Evolutionary conservation across 1,140 invertebrate genomes (phyloP).

Genomic region (Drosophila leontia): DNA sequence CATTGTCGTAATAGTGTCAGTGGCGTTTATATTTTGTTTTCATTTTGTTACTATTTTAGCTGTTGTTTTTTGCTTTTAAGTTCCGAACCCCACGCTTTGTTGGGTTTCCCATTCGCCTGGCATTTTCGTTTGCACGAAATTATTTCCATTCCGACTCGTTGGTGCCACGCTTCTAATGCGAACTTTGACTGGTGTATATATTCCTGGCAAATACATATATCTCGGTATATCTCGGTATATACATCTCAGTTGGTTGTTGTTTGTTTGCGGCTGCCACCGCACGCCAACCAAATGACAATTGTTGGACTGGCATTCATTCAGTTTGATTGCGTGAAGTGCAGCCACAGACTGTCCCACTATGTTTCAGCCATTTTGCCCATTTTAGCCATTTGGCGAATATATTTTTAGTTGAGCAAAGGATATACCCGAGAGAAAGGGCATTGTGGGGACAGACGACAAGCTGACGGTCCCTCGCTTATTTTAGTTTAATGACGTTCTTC

Average conservation of each 20-base stretch:
- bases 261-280: slow-evolving; percentile 36
- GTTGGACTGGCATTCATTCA: slow-evolving; percentile 59
- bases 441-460: not conserved
- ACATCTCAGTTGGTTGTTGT: slow-evolving; percentile 27
- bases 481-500: slow-evolving; percentile 69
- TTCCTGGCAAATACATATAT: slow-evolving; percentile 9
- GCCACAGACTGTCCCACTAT: slow-evolving; percentile 44
- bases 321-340: slow-evolving; percentile 71
- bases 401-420: slow-evolving; percentile 47
- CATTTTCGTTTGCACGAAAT: slow-evolving; percentile 40
- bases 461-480: slow-evolving; percentile 53
- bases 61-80: slow-evolving; percentile 23
- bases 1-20: slow-evolving; percentile 36
- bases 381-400: slow-evolving; percentile 57
- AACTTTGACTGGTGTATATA: slow-evolving; percentile 68
- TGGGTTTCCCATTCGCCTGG: slow-evolving; percentile 21
- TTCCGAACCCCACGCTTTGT: slow-evolving; percentile 19
- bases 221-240: slow-evolving; percentile 14
- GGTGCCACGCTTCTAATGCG: slow-evolving; percentile 50
- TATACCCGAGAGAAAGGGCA: not conserved
- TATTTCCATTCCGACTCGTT: slow-evolving; percentile 43
- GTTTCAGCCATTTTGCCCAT: slow-evolving; percentile 12
- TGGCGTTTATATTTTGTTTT: slow-evolving; percentile 29
- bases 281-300: slow-evolving; percentile 60
- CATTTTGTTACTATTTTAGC: slow-evolving; percentile 10